Conservation (phyloP, 1,140 invertebrate species). For the Hermetia illucens region DNA sequence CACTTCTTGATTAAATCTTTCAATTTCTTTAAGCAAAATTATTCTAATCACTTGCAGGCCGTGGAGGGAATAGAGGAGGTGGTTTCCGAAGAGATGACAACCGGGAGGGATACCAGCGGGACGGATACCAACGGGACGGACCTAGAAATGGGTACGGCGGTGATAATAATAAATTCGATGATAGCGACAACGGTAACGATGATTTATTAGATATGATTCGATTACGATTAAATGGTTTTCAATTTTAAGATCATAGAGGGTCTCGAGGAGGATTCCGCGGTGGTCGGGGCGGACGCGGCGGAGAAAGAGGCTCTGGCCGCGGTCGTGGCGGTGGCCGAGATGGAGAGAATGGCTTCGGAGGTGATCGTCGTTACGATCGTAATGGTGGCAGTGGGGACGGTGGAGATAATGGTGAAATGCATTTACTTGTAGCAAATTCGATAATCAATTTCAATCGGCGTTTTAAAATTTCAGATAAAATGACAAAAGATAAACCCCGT, state of each 20-base stretch:
- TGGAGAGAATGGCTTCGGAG: not conserved
- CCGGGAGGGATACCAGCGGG: too few species aligned
- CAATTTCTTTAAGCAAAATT: too few species aligned
- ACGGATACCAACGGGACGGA: too few species aligned
- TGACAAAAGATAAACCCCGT: slow-evolving; percentile 32
- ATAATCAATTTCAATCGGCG: slow-evolving; percentile 5
- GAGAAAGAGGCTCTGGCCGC: slow-evolving; percentile 6
- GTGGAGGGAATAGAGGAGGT: too few species aligned
- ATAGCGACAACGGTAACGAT: too few species aligned
- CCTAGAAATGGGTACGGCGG: slow-evolving; percentile 7
- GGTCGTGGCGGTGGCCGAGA: slow-evolving; percentile 9
- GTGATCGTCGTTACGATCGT: slow-evolving; percentile 8
- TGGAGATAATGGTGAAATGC: slow-evolving; percentile 4
- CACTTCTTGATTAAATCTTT: too few species aligned
- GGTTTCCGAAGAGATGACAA: too few species aligned
- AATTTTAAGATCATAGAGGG: not conserved
- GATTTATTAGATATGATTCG: too few species aligned
- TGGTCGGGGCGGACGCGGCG: slow-evolving; percentile 6
- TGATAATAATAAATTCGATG: too few species aligned
- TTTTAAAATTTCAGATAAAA: slow-evolving; percentile 9
- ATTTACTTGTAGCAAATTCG: slow-evolving; percentile 2
- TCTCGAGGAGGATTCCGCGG: slow-evolving; percentile 3
- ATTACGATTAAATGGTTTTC: not conserved
- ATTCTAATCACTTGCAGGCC: too few species aligned
- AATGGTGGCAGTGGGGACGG: slow-evolving; percentile 5